Evolutionary conservation across 2,113 vertebrate species (phyloP), one percentile per base, ranked within the genome.

Genomic region (rat (Rattus norvegicus)): DNA sequence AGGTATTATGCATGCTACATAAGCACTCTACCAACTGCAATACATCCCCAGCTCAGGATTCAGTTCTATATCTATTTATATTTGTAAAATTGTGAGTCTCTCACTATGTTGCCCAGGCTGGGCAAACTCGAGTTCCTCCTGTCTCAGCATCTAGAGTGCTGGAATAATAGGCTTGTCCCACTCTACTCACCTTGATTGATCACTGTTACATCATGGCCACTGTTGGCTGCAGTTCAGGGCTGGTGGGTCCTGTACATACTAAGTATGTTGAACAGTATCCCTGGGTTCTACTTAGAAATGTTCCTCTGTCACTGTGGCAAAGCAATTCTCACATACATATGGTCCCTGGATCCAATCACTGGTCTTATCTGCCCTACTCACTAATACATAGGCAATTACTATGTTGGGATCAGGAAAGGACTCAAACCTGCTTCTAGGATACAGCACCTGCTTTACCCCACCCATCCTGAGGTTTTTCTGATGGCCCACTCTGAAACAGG

Each of bases 371-470:
- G 49, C 3, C 52, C 85, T 52, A 39, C 5, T 63, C 86, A 12
- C 33, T 0, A 1, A 17, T 1, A 1, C 19, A 30, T 0, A 6
- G 47, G 14, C 7, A 6, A 5, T 0, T 12, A 81, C 75, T 43
- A 20, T 20, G 70, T 0, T 9, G 49, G 28, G 8, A 0, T 30
- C 56, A 19, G 76, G 28, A 47, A 56, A 39, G 56, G 39, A 3
- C 19, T 1, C 36, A 28, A 2, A 54, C 69, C 54, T 72, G 43
- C n/a, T 77, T 70, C n/a, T 12, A 4, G 77, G 65, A 88, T 39
- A 8, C 2, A 13, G 79, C 11, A 43, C 59, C 85, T 24, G 75
- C 54, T 63, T 26, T 17, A 24, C 16, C 28, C 54, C n/a, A 9
- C 7, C 20, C 72, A 72, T 13, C n/a, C 2, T 1, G 2, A n/a